Evolutionary conservation across 2,888 invertebrate species (phyloP), one percentile per base, ranked within the genome.

Genomic region (Drosophila prostipennis): DNA sequence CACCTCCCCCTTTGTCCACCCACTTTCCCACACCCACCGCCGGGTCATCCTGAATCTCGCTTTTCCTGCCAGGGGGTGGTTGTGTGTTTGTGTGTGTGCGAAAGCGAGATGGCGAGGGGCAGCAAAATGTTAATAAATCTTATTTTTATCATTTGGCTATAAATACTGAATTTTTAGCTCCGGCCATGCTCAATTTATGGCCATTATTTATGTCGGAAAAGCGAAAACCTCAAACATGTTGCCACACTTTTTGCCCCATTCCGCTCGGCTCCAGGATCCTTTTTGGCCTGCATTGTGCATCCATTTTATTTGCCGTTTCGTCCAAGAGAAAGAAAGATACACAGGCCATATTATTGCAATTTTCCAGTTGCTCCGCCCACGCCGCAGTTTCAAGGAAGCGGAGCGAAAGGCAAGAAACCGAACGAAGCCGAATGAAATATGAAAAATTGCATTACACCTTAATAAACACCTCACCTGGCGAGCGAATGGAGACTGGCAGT

Each of bases 81-180:
- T 13, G 45, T 67, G 55, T 72, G 68, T 71, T 54, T 70, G 67
- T 59, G 61, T 60, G 76, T 57, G 60, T 68, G 72, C 68, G 59
- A 32, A 11, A 16, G 52, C 7, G 51, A 37, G 59, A 58, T 42
- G 69, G 52, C 64, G 60, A 74, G 72, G 83, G 81, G 78, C 81
- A 80, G 80, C 85, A 79, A 86, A 90, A 91, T 90, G 92, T 91
- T 91, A 92, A 91, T 91, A 91, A 91, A 91, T 91, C 91, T 92
- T 91, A 91, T 91, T 91, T 91, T 91, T 91, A 91, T 92, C 91
- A 92, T 91, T 91, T 78, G 91, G 91, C 92, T 91, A 91, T 91
- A 91, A 91, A 91, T 91, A 91, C 91, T 91, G 91, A 91, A 91
- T 91, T 91, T 91, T 91, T 91, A 91, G 91, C 84, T 84, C 84